phyloP scores from a whole-genome alignment of 2,888 invertebrate genomes.

The Clistopyga incitator region DNA sequence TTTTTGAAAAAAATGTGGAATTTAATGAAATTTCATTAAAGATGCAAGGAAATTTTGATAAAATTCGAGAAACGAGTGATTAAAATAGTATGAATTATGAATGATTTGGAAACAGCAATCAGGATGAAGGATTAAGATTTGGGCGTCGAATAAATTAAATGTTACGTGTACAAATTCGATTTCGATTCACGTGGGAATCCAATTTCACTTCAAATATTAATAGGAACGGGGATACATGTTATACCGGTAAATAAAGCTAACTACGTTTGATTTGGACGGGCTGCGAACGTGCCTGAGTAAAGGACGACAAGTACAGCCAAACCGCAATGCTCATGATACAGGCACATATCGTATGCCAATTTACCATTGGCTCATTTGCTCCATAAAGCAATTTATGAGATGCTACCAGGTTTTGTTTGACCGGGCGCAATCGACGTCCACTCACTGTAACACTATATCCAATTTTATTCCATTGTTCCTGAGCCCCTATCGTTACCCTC shows the following conservation, averaged over 20 bases:
- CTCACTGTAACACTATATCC: not conserved
- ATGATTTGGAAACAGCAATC: not conserved
- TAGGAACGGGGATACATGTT: conserved; percentile 23
- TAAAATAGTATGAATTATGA: too few relatives aligned
- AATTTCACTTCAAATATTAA: conserved; percentile 30
- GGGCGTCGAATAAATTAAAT: not conserved
- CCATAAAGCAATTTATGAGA: conserved; percentile 3
- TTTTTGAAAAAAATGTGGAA: too few relatives aligned
- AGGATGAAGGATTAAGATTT: not conserved
- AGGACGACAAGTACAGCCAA: conserved; percentile 1
- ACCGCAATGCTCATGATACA: conserved; percentile 17
- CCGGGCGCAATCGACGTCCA: not conserved
- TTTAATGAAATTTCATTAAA: too few relatives aligned
- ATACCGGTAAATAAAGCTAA: conserved; percentile 22
- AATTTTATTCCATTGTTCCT: not conserved
- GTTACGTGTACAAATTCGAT: not conserved
- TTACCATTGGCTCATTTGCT: not conserved
- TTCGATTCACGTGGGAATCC: conserved; percentile 9
- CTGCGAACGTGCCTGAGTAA: conserved; percentile 24
- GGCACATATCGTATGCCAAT: not conserved
- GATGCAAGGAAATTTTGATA: too few relatives aligned
- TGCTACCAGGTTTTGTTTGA: not conserved
- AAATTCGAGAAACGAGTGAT: too few relatives aligned
- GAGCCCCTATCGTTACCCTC: not conserved
- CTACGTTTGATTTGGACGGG: not conserved